Percentiles rank a stretch among this genome's conserved stretches.
Conservation (phyloP, 2,797 vertebrate species). For the Clangula hyemalis region DNA sequence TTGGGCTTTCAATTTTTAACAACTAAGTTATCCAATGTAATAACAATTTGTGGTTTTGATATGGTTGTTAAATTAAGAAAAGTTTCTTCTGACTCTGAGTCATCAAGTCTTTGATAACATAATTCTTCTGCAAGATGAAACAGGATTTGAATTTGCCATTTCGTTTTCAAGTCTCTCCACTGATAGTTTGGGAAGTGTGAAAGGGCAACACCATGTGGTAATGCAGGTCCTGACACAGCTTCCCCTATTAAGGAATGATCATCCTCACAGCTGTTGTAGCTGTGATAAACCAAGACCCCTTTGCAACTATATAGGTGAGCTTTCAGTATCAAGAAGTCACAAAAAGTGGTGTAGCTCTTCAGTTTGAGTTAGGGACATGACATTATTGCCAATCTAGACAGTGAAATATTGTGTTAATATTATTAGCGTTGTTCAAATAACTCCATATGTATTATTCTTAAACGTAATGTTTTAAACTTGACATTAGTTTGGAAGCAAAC, state of each 20-base stretch:
- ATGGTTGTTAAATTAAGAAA: neutral
- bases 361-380: neutral
- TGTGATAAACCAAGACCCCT: constrained; percentile 68
- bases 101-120: neutral
- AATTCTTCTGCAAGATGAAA: neutral
- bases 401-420: neutral
- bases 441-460: neutral
- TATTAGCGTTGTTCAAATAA: constrained; percentile 10
- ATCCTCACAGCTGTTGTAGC: constrained; percentile 31
- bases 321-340: neutral
- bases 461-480: neutral
- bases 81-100: neutral
- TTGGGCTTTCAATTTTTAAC: neutral
- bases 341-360: neutral
- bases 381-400: neutral
- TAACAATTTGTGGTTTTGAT: neutral
- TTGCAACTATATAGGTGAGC: constrained; percentile 49
- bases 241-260: constrained; percentile 44
- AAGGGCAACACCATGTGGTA: constrained; percentile 1
- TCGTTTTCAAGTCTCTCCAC: neutral
- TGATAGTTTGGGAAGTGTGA: neutral
- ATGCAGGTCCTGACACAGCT: neutral
- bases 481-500: constrained; percentile 11
- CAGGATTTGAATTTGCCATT: neutral
- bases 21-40: neutral